phyloP scores from a whole-genome alignment of 2,888 invertebrate species.

The Hymenopus coronatus region DNA sequence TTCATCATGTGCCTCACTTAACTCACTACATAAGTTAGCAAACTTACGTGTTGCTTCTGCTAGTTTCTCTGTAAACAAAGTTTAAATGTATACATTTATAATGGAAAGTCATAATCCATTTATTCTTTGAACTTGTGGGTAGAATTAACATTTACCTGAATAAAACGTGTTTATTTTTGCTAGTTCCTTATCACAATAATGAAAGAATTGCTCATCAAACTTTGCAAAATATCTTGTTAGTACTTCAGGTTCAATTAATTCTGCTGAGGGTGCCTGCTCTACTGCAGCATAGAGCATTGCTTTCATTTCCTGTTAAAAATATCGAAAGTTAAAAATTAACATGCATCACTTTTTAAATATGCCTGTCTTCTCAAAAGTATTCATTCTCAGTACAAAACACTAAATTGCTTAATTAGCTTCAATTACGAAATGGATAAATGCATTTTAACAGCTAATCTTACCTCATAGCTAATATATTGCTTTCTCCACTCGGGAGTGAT shows the following conservation, averaged over 20 bases:
- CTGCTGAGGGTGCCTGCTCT: slow-evolving; percentile 73
- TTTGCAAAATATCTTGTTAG: slow-evolving; percentile 70
- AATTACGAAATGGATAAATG: no score
- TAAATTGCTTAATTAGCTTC: no score
- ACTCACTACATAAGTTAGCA: slow-evolving; percentile 68
- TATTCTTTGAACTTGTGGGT: no score
- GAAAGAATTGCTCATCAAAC: slow-evolving; percentile 83
- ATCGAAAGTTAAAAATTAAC: not conserved
- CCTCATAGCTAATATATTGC: slow-evolving; percentile 76
- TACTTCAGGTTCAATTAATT: slow-evolving; percentile 67
- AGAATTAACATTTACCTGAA: slow-evolving; percentile 51
- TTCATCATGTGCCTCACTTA: slow-evolving; percentile 52
- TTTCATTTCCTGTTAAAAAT: slow-evolving; percentile 70
- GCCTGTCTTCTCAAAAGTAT: no score
- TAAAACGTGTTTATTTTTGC: slow-evolving; percentile 88
- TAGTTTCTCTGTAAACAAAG: slow-evolving; percentile 64
- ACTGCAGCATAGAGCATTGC: slow-evolving; percentile 75
- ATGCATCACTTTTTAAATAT: no score
- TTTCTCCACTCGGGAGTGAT: slow-evolving; percentile 93
- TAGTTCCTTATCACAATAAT: slow-evolving; percentile 79
- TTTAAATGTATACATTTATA: not conserved
- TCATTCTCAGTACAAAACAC: no score
- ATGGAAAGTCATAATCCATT: not conserved
- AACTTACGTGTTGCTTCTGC: slow-evolving; percentile 83
- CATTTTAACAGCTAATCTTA: slow-evolving; percentile 40